Evolutionary conservation across 2,888 invertebrate genomes (phyloP), one percentile per base, ranked within the genome.

Genomic region (Dolichopus griseipennis): DNA sequence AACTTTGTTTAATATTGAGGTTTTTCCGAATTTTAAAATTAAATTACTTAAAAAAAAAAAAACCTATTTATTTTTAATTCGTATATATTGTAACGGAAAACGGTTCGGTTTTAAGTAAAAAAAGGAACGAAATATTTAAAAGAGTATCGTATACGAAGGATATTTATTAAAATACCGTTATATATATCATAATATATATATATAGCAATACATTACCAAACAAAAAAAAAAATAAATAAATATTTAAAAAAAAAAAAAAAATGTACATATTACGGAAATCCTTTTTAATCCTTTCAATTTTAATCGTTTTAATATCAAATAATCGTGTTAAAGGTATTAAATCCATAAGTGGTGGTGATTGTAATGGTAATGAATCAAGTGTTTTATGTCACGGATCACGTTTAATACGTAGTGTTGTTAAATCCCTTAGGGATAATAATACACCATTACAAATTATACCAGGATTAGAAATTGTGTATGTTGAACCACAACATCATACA

Each of bases 361-460:
- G 64, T 15, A 37, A 64, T 10, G 20, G 18, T 62, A 62, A 64
- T 37, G 64, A 64, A 34, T 33, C 20, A 33, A 34, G 37, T 64
- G 33, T 84, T 8, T 76, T 84, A 6, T 84, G 85, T 71, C 84
- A 84, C 52, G 83, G 84, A 15, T 79, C 83, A 65, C 81, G 83
- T 64, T 83, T 84, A 62, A 76, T 85, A 65, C 78, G 81, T 22
- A 83, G 81, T 72, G 81, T 85, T 41, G 81, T 87, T 64, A 81
- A 85, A 68, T 85, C 86, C 72, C 74, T 88, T 61, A 83, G 83
- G 70, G 75, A 73, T 63, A 75, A 72, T 12, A 74, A 75, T 8
- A 74, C 75, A 64, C 79, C 80, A 6, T 61, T 81, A 69, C 75
- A 78, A 2, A 74, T 81, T 61, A 72, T 80, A 67, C 78, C 77